Evolutionary conservation across 2,888 invertebrate genomes (phyloP), one percentile per base, ranked within the genome.

Genomic region (Perdita meconis): DNA sequence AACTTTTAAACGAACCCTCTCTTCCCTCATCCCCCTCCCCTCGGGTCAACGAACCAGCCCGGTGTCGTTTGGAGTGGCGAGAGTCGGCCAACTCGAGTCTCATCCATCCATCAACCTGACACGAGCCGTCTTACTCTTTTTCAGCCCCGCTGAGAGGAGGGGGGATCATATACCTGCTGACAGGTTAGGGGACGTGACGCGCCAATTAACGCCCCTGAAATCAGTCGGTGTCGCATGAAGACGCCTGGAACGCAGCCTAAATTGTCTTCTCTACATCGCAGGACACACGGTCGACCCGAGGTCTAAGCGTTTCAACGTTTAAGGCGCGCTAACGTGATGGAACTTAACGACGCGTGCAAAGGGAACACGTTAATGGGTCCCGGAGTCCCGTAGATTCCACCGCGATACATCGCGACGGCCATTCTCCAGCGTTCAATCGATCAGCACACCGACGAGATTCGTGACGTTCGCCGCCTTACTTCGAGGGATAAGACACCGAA

Each of bases 181-280:
- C 63, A 59, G 47, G 44, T n/a, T 34, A n/a, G 16, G 64, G 40
- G 53, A 44, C 47, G 55, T 19, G 63, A 42, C 64, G 59, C 70
- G 65, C 68, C 71, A 85, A 84, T 85, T 84, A 85, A 78, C 84
- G 79, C 61, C 74, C 74, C 82, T 84, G 77, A 84, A 81, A 84
- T 84, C 81, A 59, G 69, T 61, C 63, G 69, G 56, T 80, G 64
- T 78, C 78, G 56, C 66, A 65, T 47, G 57, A 78, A 67, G 64
- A 77, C 72, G 66, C 36, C 63, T 34, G 66, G 42, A 60, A 71
- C 65, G 42, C 73, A 59, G 65, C 64, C 73, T 36, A 78, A 80
- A 76, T 73, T 78, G 63, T 66, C 70, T 72, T 56, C 42, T 55
- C 82, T 82, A n/a, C n/a, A 73, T 76, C 80, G 8, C 19, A 26